Base-by-base conservation (phyloP, 2,797 vertebrate species). In the Muraenolepis orangiensis region DNA sequence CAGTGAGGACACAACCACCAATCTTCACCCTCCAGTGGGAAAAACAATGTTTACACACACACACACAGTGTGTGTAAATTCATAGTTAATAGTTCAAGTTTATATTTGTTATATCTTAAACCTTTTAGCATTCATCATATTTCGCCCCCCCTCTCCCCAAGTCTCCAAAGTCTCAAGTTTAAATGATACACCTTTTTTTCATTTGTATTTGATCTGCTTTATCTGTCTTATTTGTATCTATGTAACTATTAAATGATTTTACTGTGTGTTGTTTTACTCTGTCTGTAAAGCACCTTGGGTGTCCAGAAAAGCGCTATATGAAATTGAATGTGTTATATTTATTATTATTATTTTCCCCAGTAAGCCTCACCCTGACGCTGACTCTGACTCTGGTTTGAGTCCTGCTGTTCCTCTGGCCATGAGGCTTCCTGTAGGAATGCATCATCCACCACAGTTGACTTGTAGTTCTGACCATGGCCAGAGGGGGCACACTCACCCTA, bases 401-500 rank as follows among this genome's bases (percentile, higher is more conserved):
- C n/a, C n/a, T n/a, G n/a, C n/a, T n/a, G n/a, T n/a, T n/a, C 46
- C 12, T 20, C 20, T 57, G 20, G 51, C 51, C 51, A 57, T 57
- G 5, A 1, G n/a, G 51, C 1, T n/a, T 34, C 12, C 20, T 57
- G 18, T 57, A 6, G 20, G 20, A 51, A 20, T 51, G 46, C 46
- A 20, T 18, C 18, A 14, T 57, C 51, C 51, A 57, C 4, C n/a
- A 5, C 51, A 57, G 51, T 57, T 76, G 12, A 67, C 30, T 3
- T 86, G 80, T 72, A 84, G 70, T 84, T 78, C 70, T 16, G 32
- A 66, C n/a, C 14, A 12, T 36, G 68, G 71, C 83, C 83, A 87
- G 74, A 72, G 10, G 78, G 4, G 83, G 70, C 81, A 66, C 78
- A 74, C 88, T 90, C 94, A 98, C 97, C 94, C 97, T 96, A 51